Conservation (phyloP, 2,888 invertebrate genomes). For the Stenolophus ochropezus region DNA sequence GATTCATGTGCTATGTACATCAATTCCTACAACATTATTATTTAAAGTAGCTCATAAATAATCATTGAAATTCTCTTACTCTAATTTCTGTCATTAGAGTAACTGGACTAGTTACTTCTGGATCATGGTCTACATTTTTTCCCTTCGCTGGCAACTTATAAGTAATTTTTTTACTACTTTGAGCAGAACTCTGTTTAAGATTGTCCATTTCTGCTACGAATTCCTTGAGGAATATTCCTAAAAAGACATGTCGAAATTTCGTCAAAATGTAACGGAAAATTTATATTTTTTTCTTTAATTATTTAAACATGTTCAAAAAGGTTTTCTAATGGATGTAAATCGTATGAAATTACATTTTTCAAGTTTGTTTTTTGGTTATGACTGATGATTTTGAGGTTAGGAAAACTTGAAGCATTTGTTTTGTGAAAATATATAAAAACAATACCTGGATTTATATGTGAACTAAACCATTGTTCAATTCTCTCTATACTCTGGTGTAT, state of each 20-base stretch:
- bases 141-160: constrained; percentile 64
- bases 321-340: no score
- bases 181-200: constrained; percentile 10
- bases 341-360: no score
- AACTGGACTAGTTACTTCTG: constrained; percentile 65
- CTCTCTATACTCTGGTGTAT: constrained; percentile 74
- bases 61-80: constrained; percentile 64
- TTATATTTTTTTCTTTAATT: background rate
- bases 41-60: background rate
- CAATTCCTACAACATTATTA: constrained; percentile 23
- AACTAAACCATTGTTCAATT: constrained; percentile 76
- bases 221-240: constrained; percentile 45
- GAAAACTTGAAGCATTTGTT: background rate
- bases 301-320: no score
- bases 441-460: constrained; percentile 71
- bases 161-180: constrained; percentile 28
- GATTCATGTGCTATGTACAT: constrained; percentile 6
- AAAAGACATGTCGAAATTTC: background rate
- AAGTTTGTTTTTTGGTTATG: background rate
- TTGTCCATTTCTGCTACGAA: constrained; percentile 43
- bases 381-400: background rate
- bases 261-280: background rate
- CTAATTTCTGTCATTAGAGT: constrained; percentile 67
- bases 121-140: constrained; percentile 65
- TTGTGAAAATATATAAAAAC: background rate